Evolutionary conservation across 2,888 invertebrate genomes (phyloP), one percentile per base, ranked within the genome.

Genomic region (Apoda limacodes): DNA sequence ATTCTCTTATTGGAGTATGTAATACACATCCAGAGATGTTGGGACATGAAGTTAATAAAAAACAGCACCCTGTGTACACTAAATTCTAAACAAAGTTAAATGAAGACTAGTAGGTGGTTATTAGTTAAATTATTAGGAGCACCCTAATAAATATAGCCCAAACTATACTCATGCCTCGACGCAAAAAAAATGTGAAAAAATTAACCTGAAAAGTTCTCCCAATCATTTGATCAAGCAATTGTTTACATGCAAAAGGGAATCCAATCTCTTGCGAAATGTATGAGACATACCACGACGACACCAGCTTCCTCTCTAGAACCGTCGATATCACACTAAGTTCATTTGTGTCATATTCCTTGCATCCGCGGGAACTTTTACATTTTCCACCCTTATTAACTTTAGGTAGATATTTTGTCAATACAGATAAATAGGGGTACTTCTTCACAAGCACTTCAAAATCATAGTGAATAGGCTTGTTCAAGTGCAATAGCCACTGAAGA

Each of bases 171-270:
- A n/a, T n/a, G n/a, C n/a, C n/a, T n/a, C n/a, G n/a, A n/a, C n/a
- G n/a, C n/a, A n/a, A n/a, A n/a, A n/a, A n/a, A n/a, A n/a, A n/a
- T n/a, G n/a, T n/a, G n/a, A n/a, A n/a, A n/a, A 22, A 6, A 51
- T 48, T 40, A 40, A 80, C 82, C 67, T 78, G 71, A 48, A 82
- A 82, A 30, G 63, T 57, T 42, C 66, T 78, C 13, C 64, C 66
- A 42, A 82, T 72, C 56, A 80, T 75, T 45, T 80, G 78, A 52
- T 82, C 82, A 44, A 82, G 43, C 60, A 82, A 57, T 43, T 81
- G 80, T 39, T 82, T 82, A 41, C 82, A 81, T 0, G 78, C 78
- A 41, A 80, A 82, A 0, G 82, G 82, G 40, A 82, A 82, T 2
- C 78, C 66, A 12, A 82, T 81, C 42, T 82, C 82, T 38, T 74